These are phyloP conservation scores for Psittacula echo DNA, from an alignment of 2,797 vertebrate species.

Conservation along the genomic window DNA sequence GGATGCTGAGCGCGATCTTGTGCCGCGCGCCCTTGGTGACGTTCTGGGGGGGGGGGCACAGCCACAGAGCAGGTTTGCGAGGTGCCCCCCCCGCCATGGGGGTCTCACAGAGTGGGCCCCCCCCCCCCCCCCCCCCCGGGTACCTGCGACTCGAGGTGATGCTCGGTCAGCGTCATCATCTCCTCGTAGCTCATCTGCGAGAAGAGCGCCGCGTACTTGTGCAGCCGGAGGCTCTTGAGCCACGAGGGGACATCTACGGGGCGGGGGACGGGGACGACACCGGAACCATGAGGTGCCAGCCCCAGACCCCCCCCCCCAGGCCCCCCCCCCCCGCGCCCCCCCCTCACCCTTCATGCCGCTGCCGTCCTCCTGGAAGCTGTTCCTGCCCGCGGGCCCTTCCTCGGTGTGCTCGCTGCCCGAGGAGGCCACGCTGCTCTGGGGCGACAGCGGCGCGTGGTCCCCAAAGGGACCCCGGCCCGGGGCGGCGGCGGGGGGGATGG, in stretches of 20 bases:
- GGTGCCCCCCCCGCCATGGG: background rate
- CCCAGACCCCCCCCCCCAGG: no score
- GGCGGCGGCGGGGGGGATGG: background rate
- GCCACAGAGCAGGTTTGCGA: no score
- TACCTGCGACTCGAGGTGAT: slow-evolving; percentile 93
- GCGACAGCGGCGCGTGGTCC: slow-evolving; percentile 93
- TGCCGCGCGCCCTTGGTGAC: slow-evolving; percentile 96
- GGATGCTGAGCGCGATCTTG: slow-evolving; percentile 96
- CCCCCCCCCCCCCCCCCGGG: no score
- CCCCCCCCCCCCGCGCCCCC: no score
- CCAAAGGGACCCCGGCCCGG: slow-evolving; percentile 80
- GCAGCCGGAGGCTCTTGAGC: slow-evolving; percentile 95
- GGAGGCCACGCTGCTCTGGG: slow-evolving; percentile 96
- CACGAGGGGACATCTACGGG: slow-evolving; percentile 91
- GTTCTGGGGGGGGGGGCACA: slow-evolving; percentile 77
- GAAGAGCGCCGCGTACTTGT: slow-evolving; percentile 96
- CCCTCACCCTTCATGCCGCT: slow-evolving; percentile 92
- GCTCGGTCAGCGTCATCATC: slow-evolving; percentile 97
- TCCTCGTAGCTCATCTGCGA: slow-evolving; percentile 97
- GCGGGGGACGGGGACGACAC: no score
- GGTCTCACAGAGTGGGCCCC: no score
- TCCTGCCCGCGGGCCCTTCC: slow-evolving; percentile 81
- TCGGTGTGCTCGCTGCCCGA: slow-evolving; percentile 96
- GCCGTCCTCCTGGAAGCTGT: slow-evolving; percentile 95
- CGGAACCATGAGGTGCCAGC: no score